phyloP scores from a whole-genome alignment of 1,140 invertebrate species.

The Parapsyche elsis region DNA sequence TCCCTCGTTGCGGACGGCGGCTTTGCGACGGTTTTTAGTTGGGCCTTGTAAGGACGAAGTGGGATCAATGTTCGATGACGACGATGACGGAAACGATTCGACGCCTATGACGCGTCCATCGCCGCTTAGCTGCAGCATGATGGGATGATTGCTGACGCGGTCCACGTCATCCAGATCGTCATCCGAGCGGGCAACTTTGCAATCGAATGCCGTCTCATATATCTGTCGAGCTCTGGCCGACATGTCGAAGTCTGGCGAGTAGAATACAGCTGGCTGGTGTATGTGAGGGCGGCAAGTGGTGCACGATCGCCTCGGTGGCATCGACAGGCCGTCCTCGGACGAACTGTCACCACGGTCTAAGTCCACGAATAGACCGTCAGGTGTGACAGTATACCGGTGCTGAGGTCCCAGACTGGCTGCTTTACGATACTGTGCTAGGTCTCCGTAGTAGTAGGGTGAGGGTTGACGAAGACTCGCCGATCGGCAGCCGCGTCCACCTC shows the following conservation, averaged over 20 bases:
- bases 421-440: slow-evolving; percentile 71
- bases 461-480: slow-evolving; percentile 73
- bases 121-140: slow-evolving; percentile 71
- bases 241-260: slow-evolving; percentile 74
- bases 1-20: slow-evolving; percentile 66
- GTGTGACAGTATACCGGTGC: slow-evolving; percentile 74
- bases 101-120: slow-evolving; percentile 62
- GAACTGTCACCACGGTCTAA: slow-evolving; percentile 62
- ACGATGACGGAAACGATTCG: slow-evolving; percentile 59
- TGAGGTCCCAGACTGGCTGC: slow-evolving; percentile 77
- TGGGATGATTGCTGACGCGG: slow-evolving; percentile 82
- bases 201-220: slow-evolving; percentile 91
- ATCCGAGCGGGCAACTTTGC: slow-evolving; percentile 83
- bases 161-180: slow-evolving; percentile 85
- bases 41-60: slow-evolving; percentile 61
- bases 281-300: slow-evolving; percentile 75
- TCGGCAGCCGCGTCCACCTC: slow-evolving; percentile 60
- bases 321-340: slow-evolving; percentile 66
- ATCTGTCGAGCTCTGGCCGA: slow-evolving; percentile 74
- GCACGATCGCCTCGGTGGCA: slow-evolving; percentile 74
- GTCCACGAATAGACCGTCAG: slow-evolving; percentile 68
- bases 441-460: slow-evolving; percentile 83
- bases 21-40: slow-evolving; percentile 65
- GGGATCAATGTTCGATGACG: slow-evolving; percentile 65
- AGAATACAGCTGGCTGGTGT: slow-evolving; percentile 71